phyloP scores from a whole-genome alignment of 2,888 invertebrate genomes.

The Thymelicus acteon region DNA sequence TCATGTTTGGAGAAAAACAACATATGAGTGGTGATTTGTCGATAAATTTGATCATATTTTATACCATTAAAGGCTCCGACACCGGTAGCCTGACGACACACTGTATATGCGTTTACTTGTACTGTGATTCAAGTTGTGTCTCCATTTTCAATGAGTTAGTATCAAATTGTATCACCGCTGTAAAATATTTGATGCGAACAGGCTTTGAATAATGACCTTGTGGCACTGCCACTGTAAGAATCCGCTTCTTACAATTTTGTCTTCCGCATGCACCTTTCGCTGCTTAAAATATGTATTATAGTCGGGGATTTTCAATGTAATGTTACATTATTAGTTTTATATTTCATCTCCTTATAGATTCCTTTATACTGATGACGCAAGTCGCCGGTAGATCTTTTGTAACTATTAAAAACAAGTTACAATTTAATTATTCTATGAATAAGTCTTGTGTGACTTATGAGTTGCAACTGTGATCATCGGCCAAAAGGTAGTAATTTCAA shows the following conservation, averaged over 20 bases:
- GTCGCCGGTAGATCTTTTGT: too few relatives aligned
- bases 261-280: slow-evolving; percentile 32
- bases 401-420: not conserved
- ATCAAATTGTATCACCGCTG: not conserved
- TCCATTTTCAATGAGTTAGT: too few relatives aligned
- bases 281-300: slow-evolving; percentile 7
- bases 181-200: slow-evolving; percentile 21
- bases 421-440: slow-evolving; percentile 15
- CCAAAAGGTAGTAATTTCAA: slow-evolving; percentile 29
- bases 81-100: too few relatives aligned
- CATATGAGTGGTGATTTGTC: too few relatives aligned
- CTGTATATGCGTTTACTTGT: too few relatives aligned
- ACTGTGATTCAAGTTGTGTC: too few relatives aligned
- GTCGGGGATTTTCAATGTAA: not conserved
- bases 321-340: too few relatives aligned
- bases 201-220: slow-evolving; percentile 26
- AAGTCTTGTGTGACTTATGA: slow-evolving; percentile 18
- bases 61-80: too few relatives aligned
- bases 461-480: slow-evolving; percentile 21
- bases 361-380: not conserved
- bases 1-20: too few relatives aligned
- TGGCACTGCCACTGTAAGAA: slow-evolving; percentile 1
- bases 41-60: too few relatives aligned
- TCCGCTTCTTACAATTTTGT: slow-evolving; percentile 19
- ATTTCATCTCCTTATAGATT: too few relatives aligned